Percentiles rank a stretch among this genome's conserved stretches.
phyloP scores from a whole-genome alignment of 2,888 invertebrate genomes.

The Cyrtodaria siliqua region DNA sequence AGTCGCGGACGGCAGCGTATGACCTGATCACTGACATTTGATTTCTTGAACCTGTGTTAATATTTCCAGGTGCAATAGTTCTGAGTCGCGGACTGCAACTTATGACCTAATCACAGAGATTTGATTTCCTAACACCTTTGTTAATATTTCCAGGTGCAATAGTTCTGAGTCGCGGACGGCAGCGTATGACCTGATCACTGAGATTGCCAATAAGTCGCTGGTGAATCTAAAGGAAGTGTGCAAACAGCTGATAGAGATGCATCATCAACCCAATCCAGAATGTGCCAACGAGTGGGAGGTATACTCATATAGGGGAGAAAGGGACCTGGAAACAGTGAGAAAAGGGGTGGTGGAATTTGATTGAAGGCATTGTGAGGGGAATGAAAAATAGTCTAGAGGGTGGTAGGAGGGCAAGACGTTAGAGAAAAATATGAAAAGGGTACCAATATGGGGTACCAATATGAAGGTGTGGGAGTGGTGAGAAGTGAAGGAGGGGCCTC shows the following conservation, averaged over 20 bases:
- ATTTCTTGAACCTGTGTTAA: too few relatives aligned
- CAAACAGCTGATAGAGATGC: conserved; percentile 85
- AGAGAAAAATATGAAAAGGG: too few relatives aligned
- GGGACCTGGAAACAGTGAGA: background rate
- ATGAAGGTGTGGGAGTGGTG: background rate
- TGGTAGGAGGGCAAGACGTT: too few relatives aligned
- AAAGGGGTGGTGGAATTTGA: background rate
- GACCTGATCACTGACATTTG: too few relatives aligned
- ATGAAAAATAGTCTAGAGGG: too few relatives aligned
- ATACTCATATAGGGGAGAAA: too few relatives aligned
- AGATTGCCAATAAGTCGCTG: conserved; percentile 83
- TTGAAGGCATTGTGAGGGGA: background rate
- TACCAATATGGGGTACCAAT: too few relatives aligned
- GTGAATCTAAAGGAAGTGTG: conserved; percentile 84
- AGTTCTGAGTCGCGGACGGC: conserved; percentile 84
- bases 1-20: too few relatives aligned
- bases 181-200: conserved; percentile 86
- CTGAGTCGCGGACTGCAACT: too few relatives aligned
- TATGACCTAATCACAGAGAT: too few relatives aligned
- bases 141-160: conserved; percentile 86
- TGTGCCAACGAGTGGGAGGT: conserved; percentile 87
- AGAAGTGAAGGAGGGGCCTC: background rate
- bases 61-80: too few relatives aligned
- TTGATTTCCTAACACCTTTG: too few relatives aligned
- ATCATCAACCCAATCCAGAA: conserved; percentile 85